Base-by-base conservation (phyloP, 2,888 invertebrate genomes). In the Nephrocerus scutellatus region DNA sequence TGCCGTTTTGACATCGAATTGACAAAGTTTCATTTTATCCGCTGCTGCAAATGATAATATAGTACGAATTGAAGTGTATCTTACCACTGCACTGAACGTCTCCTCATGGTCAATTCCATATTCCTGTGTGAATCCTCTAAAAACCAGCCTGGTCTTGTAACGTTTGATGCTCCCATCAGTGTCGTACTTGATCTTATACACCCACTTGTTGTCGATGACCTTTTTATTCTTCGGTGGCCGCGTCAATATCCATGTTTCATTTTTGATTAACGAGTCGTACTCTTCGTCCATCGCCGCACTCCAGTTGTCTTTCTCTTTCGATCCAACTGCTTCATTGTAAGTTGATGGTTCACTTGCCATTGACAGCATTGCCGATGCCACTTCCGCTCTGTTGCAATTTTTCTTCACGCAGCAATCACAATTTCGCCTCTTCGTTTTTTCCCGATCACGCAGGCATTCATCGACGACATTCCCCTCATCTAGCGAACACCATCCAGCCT, bases 51-150 rank as follows among this genome's bases (percentile, higher is more conserved):
- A 8, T 2, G 43, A 43, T 14, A 40, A 21, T 16, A 51, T 34
- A 26, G 39, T 38, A 15, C 42, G 43, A 13, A 50, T 38, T 2
- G 49, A 48, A 16, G 31, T 32, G 24, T 43, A 40, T n/a, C 49
- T 24, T n/a, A 44, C 44, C 0, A 51, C 49, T 7, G 48, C 50
- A 34, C 49, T 33, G 38, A 45, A 51, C 6, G 49, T 46, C 36
- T 50, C 42, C 7, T 15, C 34, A 26, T 49, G 52, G 25, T 55
- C 49, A n/a, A 48, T 34, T 3, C 46, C 50, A 5, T 28, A 9
- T 26, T 32, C 41, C 31, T 59, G 55, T 6, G 37, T 26, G 30
- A 40, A 57, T 6, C 55, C 54, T 49, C 53, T 54, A 3, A 48
- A 48, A 1, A 53, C 54, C 4, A 54, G 38, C 15, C 53, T 33